These are phyloP conservation scores for Apistogramma diplotaenia DNA, from an alignment of 2,113 vertebrate species.

Conservation along the genomic window DNA sequence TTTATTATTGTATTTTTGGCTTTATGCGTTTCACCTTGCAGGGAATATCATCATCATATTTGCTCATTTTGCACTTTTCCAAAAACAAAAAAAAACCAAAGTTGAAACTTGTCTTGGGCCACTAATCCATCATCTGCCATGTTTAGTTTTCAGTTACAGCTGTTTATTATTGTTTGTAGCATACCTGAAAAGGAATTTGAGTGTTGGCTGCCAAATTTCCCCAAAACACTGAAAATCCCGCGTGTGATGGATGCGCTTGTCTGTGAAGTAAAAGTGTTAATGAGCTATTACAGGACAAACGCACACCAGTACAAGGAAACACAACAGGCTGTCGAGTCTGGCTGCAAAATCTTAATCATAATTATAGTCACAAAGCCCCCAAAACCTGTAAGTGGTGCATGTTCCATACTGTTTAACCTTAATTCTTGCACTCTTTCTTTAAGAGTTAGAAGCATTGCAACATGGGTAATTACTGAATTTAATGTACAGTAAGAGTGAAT, in stretches of 20 bases:
- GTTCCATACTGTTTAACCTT: background rate
- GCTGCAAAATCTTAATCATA: background rate
- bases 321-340: background rate
- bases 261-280: background rate
- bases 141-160: constrained; percentile 1
- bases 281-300: background rate
- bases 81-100: background rate
- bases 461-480: background rate
- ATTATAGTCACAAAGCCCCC: background rate
- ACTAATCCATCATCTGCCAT: constrained; percentile 18
- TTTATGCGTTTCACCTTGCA: background rate
- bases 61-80: background rate
- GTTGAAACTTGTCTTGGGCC: background rate
- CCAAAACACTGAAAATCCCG: background rate
- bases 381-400: background rate
- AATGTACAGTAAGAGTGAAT: background rate
- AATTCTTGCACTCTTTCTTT: background rate
- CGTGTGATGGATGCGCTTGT: background rate
- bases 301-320: background rate
- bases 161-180: constrained; percentile 26
- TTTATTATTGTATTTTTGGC: background rate
- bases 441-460: background rate
- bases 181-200: background rate
- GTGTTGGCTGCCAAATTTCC: background rate
- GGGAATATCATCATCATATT: background rate